Conservation (phyloP, 2,797 vertebrate genomes). For the Cichlasoma orientale region DNA sequence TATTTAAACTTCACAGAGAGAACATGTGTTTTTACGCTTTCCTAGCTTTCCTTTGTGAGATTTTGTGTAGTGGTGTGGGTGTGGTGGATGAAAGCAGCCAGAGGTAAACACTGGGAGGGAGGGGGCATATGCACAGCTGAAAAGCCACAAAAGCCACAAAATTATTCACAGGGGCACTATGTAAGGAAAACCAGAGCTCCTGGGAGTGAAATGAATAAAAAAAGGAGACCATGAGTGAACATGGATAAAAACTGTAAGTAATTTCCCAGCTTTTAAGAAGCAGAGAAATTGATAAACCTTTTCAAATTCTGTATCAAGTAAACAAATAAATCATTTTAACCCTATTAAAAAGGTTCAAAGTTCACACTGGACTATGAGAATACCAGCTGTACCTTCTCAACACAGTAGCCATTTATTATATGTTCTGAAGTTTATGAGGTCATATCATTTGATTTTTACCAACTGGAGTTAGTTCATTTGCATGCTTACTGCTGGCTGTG, state of each 20-base stretch:
- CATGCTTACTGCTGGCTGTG: not conserved
- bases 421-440: not conserved
- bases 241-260: not conserved
- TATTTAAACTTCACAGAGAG: conserved; percentile 11
- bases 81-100: not conserved
- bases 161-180: conserved; percentile 3
- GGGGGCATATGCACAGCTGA: not conserved
- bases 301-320: not conserved
- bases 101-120: conserved; percentile 30
- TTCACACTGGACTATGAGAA: not conserved
- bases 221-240: not conserved
- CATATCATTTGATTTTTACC: not conserved
- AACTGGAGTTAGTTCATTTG: not conserved
- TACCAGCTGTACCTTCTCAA: too few species aligned
- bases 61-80: conserved; percentile 4
- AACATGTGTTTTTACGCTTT: not conserved
- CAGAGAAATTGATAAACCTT: not conserved
- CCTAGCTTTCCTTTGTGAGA: conserved; percentile 39
- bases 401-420: too few species aligned
- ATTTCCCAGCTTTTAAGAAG: not conserved
- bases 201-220: not conserved
- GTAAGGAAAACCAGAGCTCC: not conserved
- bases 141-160: conserved; percentile 15
- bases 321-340: not conserved
- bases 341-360: not conserved